phyloP scores from a whole-genome alignment of 2,797 vertebrate species.

The Coregonus sp. region DNA sequence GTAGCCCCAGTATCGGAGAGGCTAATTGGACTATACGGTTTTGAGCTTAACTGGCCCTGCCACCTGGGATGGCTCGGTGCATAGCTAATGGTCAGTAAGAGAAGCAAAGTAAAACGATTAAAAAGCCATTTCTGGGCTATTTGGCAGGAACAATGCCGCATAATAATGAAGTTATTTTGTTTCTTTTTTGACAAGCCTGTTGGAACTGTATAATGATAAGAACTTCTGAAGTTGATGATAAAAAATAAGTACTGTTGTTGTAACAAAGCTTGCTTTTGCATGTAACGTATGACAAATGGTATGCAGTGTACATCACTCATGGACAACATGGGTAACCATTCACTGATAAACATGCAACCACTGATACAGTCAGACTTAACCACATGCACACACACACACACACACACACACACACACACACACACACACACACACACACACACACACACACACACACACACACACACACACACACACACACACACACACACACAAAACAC shows the following conservation, averaged over 20 bases:
- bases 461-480: too few relatives aligned
- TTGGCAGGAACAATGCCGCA: constrained; percentile 47
- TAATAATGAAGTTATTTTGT: constrained; percentile 26
- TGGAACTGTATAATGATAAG: background rate
- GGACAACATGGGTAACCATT: too few relatives aligned
- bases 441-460: too few relatives aligned
- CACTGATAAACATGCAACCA: too few relatives aligned
- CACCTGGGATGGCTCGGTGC: constrained; percentile 50
- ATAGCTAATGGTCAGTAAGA: constrained; percentile 45
- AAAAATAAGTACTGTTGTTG: too few relatives aligned
- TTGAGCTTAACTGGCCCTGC: constrained; percentile 39
- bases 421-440: too few relatives aligned
- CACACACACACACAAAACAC: too few relatives aligned
- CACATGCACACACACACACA: too few relatives aligned
- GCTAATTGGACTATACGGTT: constrained; percentile 55
- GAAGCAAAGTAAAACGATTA: constrained; percentile 43
- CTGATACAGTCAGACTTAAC: background rate
- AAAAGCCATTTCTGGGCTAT: constrained; percentile 48
- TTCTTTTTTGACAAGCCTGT: constrained; percentile 41
- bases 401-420: too few relatives aligned
- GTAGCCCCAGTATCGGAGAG: background rate
- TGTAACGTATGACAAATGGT: background rate
- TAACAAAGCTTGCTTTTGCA: constrained; percentile 8
- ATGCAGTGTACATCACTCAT: too few relatives aligned
- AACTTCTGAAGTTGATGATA: too few relatives aligned